Base-by-base conservation (phyloP, 2,888 invertebrate genomes). In the Heterodera filipjevi region DNA sequence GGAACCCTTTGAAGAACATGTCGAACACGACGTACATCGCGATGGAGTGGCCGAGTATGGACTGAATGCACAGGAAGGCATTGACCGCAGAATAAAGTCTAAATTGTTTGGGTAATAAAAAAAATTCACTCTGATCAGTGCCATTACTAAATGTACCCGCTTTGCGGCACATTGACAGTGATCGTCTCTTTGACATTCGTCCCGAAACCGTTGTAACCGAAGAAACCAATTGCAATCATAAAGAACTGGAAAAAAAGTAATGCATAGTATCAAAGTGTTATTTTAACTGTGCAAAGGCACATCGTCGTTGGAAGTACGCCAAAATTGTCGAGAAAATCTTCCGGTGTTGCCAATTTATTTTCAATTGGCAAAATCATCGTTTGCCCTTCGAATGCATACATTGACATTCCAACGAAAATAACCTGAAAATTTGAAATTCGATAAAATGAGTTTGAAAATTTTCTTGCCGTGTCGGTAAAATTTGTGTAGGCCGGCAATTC, bases 301-400 rank as follows among this genome's bases (percentile, higher is more conserved):
- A 89, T 89, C 30, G 89, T 89, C 6, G 89, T 89, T 22, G 89
- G 88, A 2, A 89, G 85, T 33, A 89, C 89, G 19, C 89, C 89
- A 73, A 85, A 87, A 71, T 86, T 85, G 35, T 85, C 84, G 10
- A 89, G 82, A 82, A 89, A 89, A 12, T 87, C 88, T 32, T 87
- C 86, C 0, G 89, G 88, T 39, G 84, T 82, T 64, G 85, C 87
- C 68, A 89, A 83, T 71, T 89, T 89, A 81, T 89, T 89, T 80
- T 89, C 89, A 74, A 89, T 87, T 1, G 83, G 89, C 33, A 89
- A 80, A 76, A 89, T 89, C 89, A 89, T 89, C 1, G 89, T 89
- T 79, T 89, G 89, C 53, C 89, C 89, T 78, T 89, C 89, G 80
- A 89, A 89, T 0, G 89, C 83, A 78, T 89, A 89, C 89, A 89